A percentile compares a stretch with the other conserved stretches of the same genome.
Conservation (phyloP, 2,888 invertebrate genomes). For the Oscheius sp. region DNA sequence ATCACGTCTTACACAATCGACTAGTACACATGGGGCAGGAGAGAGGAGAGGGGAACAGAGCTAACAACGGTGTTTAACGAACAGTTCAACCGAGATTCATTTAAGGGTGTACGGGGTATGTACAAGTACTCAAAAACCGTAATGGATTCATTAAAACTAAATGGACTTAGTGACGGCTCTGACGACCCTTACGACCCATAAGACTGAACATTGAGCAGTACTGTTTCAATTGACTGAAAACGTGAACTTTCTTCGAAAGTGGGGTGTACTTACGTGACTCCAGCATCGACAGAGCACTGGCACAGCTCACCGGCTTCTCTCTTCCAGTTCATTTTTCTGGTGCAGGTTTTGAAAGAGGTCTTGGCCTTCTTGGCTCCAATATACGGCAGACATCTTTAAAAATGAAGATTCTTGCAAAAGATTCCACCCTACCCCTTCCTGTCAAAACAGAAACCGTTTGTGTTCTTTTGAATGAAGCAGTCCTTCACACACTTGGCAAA, state of each 20-base stretch:
- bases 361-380: conserved; percentile 64
- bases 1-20: too few species aligned
- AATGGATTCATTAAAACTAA: not conserved
- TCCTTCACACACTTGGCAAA: conserved; percentile 69
- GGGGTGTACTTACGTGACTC: conserved; percentile 50
- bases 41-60: too few species aligned
- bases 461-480: conserved; percentile 68
- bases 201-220: conserved; percentile 66
- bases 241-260: not conserved
- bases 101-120: conserved; percentile 10
- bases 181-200: conserved; percentile 48
- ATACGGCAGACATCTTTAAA: conserved; percentile 65
- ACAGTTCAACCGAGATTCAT: conserved; percentile 11
- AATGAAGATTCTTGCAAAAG: not conserved
- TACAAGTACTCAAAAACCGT: conserved; percentile 16
- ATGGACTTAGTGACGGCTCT: conserved; percentile 4
- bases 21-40: too few species aligned
- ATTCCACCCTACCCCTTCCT: conserved; percentile 49
- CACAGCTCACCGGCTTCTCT: conserved; percentile 68
- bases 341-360: conserved; percentile 62
- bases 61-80: not conserved
- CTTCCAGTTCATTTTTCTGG: conserved; percentile 66
- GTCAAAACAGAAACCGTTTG: conserved; percentile 68
- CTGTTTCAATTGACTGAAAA: conserved; percentile 62
- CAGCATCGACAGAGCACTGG: conserved; percentile 68